A percentile compares a stretch with the other conserved stretches of the same genome.
These are phyloP conservation scores for Lethrus apterus DNA, from an alignment of 1,140 invertebrate species.

Conservation along the genomic window DNA sequence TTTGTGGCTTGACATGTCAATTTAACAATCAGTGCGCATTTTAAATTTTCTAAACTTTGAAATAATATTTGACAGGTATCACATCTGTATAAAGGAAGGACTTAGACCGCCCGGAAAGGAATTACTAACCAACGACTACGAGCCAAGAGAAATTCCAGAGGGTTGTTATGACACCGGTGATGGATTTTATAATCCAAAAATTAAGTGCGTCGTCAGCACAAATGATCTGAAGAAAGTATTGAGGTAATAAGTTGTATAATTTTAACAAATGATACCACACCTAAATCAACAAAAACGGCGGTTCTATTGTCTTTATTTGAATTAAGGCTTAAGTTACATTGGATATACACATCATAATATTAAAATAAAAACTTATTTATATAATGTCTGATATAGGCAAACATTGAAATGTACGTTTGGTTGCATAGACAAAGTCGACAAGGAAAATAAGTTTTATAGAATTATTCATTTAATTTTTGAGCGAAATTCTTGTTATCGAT, in stretches of 20 bases:
- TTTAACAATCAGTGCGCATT: too few relatives aligned
- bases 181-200: constrained; percentile 41
- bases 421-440: too few relatives aligned
- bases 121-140: constrained; percentile 30
- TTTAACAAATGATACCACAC: neutral
- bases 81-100: constrained; percentile 22
- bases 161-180: constrained; percentile 41
- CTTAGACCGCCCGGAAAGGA: constrained; percentile 37
- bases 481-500: too few relatives aligned
- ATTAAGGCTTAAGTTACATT: neutral
- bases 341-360: too few relatives aligned
- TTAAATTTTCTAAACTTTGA: neutral
- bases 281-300: neutral
- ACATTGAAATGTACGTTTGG: too few relatives aligned
- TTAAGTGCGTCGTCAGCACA: constrained; percentile 21
- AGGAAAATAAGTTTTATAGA: too few relatives aligned
- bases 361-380: too few relatives aligned
- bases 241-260: constrained; percentile 1
- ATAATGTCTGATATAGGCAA: too few relatives aligned
- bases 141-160: constrained; percentile 32
- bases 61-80: constrained; percentile 9
- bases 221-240: constrained; percentile 18
- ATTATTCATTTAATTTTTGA: too few relatives aligned
- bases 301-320: neutral
- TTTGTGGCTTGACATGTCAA: too few relatives aligned